Percentiles rank a stretch among this genome's conserved stretches.
Evolutionary conservation across 64 coral and sea anemone species (phyloP).

Genomic region (Montipora sp.): DNA sequence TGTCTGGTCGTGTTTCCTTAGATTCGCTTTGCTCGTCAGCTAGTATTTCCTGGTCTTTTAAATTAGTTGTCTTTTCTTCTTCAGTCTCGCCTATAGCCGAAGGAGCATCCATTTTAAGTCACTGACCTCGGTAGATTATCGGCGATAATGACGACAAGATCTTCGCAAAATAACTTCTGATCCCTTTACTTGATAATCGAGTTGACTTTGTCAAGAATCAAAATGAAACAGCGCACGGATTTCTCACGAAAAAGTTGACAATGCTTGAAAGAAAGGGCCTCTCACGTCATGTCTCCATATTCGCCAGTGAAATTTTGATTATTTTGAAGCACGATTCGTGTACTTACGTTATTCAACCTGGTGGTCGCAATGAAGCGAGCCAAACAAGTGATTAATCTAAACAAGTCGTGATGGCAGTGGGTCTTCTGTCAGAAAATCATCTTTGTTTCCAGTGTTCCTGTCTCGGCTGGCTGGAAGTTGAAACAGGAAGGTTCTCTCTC

Average conservation of each 20-base stretch:
- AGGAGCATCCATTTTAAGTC: conserved; percentile 2
- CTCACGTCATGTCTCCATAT: conserved; percentile 3
- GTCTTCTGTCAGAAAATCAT: not conserved
- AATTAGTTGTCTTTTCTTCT: not conserved
- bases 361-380: conserved; percentile 27
- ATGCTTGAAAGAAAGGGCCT: not conserved
- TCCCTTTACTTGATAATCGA: not conserved
- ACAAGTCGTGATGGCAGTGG: not conserved
- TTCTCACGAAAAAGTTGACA: not conserved
- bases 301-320: conserved; percentile 43
- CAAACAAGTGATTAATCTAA: conserved; percentile 1
- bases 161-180: not conserved
- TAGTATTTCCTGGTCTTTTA: conserved; percentile 2
- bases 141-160: not conserved
- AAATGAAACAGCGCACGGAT: not conserved
- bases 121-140: not conserved
- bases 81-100: not conserved
- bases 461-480: no score
- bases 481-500: not conserved
- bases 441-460: not conserved
- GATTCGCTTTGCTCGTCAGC: not conserved
- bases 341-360: conserved; percentile 55
- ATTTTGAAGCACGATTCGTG: conserved; percentile 19
- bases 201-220: not conserved
- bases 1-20: not conserved